A percentile compares a stretch with the other conserved stretches of the same genome.
Evolutionary conservation across 1,140 invertebrate genomes (phyloP).

Genomic region (Ooceraea biroi): DNA sequence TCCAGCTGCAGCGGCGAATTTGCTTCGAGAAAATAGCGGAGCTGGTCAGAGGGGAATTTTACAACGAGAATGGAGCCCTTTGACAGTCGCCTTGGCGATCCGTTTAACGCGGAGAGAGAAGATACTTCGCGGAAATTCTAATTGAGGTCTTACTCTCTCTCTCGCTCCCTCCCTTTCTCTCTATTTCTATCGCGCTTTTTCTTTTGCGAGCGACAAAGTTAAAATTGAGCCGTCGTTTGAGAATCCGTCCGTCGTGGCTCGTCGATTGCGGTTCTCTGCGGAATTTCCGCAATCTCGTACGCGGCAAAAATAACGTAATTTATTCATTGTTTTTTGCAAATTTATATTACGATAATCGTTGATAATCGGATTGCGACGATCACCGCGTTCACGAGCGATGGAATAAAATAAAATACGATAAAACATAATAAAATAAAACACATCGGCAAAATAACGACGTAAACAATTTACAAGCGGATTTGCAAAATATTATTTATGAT

Average conservation of each 20-base stretch:
- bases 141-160: not conserved
- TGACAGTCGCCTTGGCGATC: slow-evolving; percentile 2
- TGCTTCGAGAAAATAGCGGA: not conserved
- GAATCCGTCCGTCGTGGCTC: not conserved
- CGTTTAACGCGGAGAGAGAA: not conserved
- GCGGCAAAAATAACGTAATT: too few species aligned
- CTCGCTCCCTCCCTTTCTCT: too few species aligned
- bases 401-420: too few species aligned
- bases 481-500: not conserved
- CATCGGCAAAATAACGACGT: too few species aligned
- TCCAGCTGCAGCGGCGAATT: not conserved
- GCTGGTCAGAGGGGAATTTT: not conserved
- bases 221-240: slow-evolving; percentile 9
- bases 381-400: too few species aligned
- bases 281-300: not conserved
- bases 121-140: not conserved
- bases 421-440: too few species aligned
- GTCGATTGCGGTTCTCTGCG: not conserved
- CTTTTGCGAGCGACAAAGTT: not conserved
- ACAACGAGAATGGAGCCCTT: slow-evolving; percentile 1
- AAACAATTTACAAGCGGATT: too few species aligned
- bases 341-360: too few species aligned
- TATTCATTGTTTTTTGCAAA: too few species aligned
- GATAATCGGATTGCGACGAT: too few species aligned
- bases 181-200: too few species aligned